phyloP scores from a whole-genome alignment of 2,113 vertebrate species.

The Vicugna pacos region DNA sequence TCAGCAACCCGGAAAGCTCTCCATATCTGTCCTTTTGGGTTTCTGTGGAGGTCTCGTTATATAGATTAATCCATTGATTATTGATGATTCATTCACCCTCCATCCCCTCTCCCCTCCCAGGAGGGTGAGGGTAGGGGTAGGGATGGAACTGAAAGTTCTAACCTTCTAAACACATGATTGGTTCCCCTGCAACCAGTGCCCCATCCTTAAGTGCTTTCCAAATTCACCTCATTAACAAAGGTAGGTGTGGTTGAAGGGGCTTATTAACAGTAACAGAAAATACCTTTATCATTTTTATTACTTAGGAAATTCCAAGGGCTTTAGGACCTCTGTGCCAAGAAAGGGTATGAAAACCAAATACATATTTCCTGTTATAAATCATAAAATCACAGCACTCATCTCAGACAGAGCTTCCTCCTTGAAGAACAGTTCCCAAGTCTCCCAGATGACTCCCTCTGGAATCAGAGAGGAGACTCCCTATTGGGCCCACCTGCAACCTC shows the following conservation, averaged over 20 bases:
- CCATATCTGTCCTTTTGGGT: not conserved
- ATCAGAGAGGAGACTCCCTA: not conserved
- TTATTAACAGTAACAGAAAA: not conserved
- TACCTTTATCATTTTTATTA: not conserved
- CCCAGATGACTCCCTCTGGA: not conserved
- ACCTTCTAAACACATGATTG: not conserved
- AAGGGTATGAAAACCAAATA: not conserved
- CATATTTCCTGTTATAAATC: not conserved
- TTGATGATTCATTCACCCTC: not conserved
- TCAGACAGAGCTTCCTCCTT: conserved; percentile 22
- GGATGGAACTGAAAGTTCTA: not conserved
- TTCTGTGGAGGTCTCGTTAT: not conserved
- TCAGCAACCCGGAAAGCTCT: not conserved
- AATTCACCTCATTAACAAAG: not conserved
- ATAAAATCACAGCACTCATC: not conserved
- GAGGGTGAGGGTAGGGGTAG: not conserved
- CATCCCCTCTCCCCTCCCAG: not conserved
- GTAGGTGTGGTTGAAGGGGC: not conserved
- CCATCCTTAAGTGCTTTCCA: not conserved
- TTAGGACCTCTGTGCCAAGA: not conserved
- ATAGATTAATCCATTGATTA: not conserved
- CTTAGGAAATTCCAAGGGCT: not conserved
- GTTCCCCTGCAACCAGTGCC: not conserved
- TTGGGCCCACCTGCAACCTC: not conserved
- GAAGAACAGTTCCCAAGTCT: not conserved